Evolutionary conservation across 64 coral and sea anemone genomes (phyloP).

Genomic region (Montipora foliosa): DNA sequence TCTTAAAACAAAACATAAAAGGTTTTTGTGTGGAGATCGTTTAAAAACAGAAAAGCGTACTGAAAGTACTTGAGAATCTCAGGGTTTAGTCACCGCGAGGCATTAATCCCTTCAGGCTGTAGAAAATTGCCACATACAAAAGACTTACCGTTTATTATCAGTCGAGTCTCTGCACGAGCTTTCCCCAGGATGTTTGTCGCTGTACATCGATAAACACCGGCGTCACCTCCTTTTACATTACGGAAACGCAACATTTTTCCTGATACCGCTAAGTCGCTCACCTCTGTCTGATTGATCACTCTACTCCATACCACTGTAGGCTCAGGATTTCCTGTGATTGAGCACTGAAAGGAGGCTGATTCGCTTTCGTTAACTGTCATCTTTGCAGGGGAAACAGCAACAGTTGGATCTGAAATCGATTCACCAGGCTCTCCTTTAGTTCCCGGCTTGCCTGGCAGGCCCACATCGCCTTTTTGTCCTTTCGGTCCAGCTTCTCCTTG

Average conservation of each 20-base stretch:
- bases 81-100: no score
- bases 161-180: neutral
- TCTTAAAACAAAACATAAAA: no score
- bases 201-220: neutral
- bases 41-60: no score
- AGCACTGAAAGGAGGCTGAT: slow-evolving; percentile 37
- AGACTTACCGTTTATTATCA: neutral
- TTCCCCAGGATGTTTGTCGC: slow-evolving; percentile 5
- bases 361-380: slow-evolving; percentile 25
- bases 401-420: neutral
- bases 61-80: no score
- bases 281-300: neutral
- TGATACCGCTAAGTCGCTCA: neutral
- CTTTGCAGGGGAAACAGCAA: neutral
- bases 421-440: slow-evolving; percentile 38
- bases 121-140: no score
- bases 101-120: no score
- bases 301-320: slow-evolving; percentile 58
- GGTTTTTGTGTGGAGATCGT: no score
- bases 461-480: slow-evolving; percentile 3
- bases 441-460: slow-evolving; percentile 8
- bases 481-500: neutral
- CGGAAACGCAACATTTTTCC: neutral
- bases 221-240: neutral
- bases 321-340: slow-evolving; percentile 43